Evolutionary conservation across 2,888 invertebrate species (phyloP).

Genomic region (Thyatira batis): DNA sequence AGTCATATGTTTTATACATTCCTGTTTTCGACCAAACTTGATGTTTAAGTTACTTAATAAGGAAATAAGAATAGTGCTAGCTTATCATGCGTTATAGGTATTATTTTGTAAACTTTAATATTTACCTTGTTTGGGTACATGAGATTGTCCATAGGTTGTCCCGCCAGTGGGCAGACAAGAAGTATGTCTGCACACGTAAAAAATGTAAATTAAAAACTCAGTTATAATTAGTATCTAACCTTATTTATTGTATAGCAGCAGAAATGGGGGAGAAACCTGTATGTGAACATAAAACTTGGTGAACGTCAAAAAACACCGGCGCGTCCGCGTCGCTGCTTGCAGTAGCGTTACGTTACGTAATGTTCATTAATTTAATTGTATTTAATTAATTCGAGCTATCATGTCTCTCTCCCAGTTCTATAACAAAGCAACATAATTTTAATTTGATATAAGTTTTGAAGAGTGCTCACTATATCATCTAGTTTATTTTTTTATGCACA

Average conservation of each 20-base stretch:
- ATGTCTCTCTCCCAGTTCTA: constrained; percentile 44
- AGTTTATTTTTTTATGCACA: constrained; percentile 9
- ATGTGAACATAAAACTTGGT: constrained; percentile 17
- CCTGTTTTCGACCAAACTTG: constrained; percentile 81
- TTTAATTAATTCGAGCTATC: constrained; percentile 58
- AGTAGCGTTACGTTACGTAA: constrained; percentile 55
- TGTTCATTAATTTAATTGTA: constrained; percentile 72
- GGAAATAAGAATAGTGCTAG: constrained; percentile 34
- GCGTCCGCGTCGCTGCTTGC: background rate
- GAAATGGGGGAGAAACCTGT: constrained; percentile 29
- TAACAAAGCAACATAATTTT: constrained; percentile 35
- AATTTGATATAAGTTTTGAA: constrained; percentile 37
- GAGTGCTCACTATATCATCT: constrained; percentile 29
- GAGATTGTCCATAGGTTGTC: background rate
- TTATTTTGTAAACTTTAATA: background rate
- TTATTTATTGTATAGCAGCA: constrained; percentile 36
- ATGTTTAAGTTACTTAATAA: constrained; percentile 53
- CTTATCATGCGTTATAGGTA: constrained; percentile 12
- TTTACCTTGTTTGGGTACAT: background rate
- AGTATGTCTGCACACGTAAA: background rate
- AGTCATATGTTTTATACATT: constrained; percentile 81
- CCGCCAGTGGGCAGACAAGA: background rate
- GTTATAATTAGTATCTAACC: constrained; percentile 41
- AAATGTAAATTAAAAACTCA: constrained; percentile 30
- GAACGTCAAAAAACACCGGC: background rate